phyloP scores from a whole-genome alignment of 2,888 invertebrate species.

The Tinea pellionella region DNA sequence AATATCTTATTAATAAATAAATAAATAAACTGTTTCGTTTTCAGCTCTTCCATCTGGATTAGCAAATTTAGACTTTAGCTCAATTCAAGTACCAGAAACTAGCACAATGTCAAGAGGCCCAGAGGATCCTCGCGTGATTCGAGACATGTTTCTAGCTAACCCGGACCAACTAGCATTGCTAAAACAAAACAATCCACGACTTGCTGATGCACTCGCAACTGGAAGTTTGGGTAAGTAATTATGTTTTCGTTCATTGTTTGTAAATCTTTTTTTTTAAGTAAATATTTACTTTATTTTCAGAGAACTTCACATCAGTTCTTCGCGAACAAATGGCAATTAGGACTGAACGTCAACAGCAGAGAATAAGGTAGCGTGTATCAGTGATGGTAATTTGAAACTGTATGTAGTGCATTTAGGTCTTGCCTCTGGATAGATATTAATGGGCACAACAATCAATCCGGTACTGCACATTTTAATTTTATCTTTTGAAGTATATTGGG shows the following conservation, averaged over 20 bases:
- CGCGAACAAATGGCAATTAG: slow-evolving; percentile 85
- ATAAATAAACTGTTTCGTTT: background rate
- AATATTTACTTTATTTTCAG: slow-evolving; percentile 49
- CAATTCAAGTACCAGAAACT: slow-evolving; percentile 80
- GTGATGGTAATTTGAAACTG: no score
- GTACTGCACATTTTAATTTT: no score
- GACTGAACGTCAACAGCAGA: slow-evolving; percentile 84
- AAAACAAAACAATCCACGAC: slow-evolving; percentile 91
- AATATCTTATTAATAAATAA: no score
- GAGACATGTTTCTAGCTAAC: slow-evolving; percentile 88
- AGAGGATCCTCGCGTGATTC: slow-evolving; percentile 83
- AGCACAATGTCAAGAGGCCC: slow-evolving; percentile 30
- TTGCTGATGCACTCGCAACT: slow-evolving; percentile 91
- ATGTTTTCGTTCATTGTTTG: background rate
- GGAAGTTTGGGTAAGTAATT: slow-evolving; percentile 77
- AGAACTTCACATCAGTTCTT: slow-evolving; percentile 82
- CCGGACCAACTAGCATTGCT: slow-evolving; percentile 91
- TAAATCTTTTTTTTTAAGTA: background rate
- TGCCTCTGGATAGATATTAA: no score
- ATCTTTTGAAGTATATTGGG: no score
- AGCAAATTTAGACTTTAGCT: slow-evolving; percentile 84
- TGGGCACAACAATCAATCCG: no score
- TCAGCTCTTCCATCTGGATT: slow-evolving; percentile 34
- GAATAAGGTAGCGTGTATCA: slow-evolving; percentile 62
- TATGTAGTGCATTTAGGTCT: no score